Conservation (phyloP, 1,140 invertebrate genomes). For the Bombus pascuorum region DNA sequence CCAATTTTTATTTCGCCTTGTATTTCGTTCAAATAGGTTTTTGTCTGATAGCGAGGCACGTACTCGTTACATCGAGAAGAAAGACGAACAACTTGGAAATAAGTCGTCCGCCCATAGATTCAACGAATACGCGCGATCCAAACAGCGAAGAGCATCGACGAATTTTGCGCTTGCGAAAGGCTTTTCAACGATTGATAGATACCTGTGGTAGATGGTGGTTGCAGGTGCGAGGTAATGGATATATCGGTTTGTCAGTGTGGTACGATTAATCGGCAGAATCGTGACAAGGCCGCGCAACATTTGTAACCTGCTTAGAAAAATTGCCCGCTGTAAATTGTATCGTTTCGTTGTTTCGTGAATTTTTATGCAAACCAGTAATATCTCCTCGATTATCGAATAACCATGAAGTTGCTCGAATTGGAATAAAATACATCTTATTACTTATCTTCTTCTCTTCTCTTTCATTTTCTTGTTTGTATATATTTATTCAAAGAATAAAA, state of each 20-base stretch:
- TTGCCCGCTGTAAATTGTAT: not conserved
- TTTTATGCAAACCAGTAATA: not conserved
- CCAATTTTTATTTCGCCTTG: no score
- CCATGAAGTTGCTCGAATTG: not conserved
- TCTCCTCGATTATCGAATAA: not conserved
- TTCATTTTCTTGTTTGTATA: no score
- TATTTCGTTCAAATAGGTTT: not conserved
- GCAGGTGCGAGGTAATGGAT: slow-evolving; percentile 27
- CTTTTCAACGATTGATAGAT: slow-evolving; percentile 13
- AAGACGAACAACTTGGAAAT: slow-evolving; percentile 8
- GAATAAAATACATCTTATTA: not conserved
- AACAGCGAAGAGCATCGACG: not conserved
- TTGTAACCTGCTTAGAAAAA: slow-evolving; percentile 3
- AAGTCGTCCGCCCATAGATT: not conserved
- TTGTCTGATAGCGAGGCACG: not conserved
- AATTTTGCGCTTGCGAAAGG: slow-evolving; percentile 2
- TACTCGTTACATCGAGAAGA: not conserved
- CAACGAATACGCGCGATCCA: not conserved
- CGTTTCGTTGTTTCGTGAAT: not conserved
- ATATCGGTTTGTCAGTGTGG: slow-evolving; percentile 11
- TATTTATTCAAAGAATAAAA: no score
- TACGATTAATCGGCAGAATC: slow-evolving; percentile 10
- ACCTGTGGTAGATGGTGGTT: not conserved
- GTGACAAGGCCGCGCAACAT: not conserved
- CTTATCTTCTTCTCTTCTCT: no score